Percentiles rank a stretch among this genome's conserved stretches.
Evolutionary conservation across 2,113 vertebrate genomes (phyloP).

Genomic region (Castor canadensis): DNA sequence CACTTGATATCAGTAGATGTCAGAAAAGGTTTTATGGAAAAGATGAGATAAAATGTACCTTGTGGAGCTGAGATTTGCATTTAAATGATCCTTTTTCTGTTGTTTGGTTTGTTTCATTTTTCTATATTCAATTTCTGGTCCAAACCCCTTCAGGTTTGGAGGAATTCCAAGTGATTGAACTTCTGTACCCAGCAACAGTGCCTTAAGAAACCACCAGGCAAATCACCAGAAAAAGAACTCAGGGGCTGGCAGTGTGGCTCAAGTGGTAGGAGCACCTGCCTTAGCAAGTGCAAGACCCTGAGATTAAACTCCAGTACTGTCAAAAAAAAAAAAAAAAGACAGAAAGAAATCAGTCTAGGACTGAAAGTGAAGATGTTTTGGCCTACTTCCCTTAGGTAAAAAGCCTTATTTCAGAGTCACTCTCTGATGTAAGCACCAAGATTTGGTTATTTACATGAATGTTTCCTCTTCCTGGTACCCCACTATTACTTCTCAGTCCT

Average conservation of each 20-base stretch:
- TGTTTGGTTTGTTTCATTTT: background rate
- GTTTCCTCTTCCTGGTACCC: background rate
- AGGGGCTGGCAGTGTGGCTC: too few relatives aligned
- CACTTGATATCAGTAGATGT: background rate
- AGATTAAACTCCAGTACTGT: too few relatives aligned
- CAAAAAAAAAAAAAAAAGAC: too few relatives aligned
- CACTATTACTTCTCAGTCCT: background rate
- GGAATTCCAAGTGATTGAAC: background rate
- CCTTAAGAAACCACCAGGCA: background rate
- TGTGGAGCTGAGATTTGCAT: background rate
- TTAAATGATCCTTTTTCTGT: background rate
- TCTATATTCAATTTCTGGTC: background rate
- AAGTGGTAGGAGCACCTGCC: too few relatives aligned
- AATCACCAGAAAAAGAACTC: slow-evolving; percentile 38
- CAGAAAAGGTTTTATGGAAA: background rate
- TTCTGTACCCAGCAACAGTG: background rate
- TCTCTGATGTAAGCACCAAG: background rate
- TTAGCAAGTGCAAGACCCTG: too few relatives aligned
- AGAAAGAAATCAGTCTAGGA: background rate
- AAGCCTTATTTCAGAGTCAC: background rate
- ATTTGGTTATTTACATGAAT: background rate
- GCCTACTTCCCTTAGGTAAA: background rate
- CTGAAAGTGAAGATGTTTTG: background rate
- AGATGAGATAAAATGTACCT: background rate
- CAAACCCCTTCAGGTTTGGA: background rate